A percentile compares a stretch with the other conserved stretches of the same genome.
Evolutionary conservation across 2,797 vertebrate species (phyloP).

Genomic region (Glossophaga mutica): DNA sequence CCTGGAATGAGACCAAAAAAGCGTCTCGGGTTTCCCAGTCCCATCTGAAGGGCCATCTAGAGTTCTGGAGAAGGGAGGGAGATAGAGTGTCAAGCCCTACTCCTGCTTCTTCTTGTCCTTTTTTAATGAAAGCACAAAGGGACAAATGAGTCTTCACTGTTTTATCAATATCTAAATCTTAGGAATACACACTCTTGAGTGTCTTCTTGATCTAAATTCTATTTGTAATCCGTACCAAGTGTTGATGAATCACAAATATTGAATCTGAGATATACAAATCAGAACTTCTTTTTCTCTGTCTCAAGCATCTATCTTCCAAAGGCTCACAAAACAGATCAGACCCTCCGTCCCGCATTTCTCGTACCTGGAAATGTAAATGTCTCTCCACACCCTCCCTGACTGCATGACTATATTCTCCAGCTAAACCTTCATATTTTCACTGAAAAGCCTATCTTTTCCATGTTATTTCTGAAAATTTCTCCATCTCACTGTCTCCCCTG

Average conservation of each 20-base stretch:
- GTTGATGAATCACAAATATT: neutral
- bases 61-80: neutral
- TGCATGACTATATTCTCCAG: neutral
- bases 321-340: neutral
- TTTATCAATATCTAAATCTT: neutral
- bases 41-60: neutral
- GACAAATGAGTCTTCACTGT: neutral
- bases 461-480: neutral
- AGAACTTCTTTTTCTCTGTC: neutral
- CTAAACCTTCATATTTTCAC: neutral
- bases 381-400: neutral
- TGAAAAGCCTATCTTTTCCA: neutral
- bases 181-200: neutral
- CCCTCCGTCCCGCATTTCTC: neutral
- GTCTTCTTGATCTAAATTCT: neutral
- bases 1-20: neutral
- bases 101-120: neutral
- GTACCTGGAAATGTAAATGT: neutral
- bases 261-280: neutral
- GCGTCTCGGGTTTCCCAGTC: neutral
- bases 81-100: neutral
- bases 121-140: neutral
- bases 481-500: neutral
- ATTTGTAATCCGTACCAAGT: neutral
- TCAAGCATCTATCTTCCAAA: neutral